Base-by-base conservation (phyloP, 2,113 vertebrate genomes). In the Lepus timidus region DNA sequence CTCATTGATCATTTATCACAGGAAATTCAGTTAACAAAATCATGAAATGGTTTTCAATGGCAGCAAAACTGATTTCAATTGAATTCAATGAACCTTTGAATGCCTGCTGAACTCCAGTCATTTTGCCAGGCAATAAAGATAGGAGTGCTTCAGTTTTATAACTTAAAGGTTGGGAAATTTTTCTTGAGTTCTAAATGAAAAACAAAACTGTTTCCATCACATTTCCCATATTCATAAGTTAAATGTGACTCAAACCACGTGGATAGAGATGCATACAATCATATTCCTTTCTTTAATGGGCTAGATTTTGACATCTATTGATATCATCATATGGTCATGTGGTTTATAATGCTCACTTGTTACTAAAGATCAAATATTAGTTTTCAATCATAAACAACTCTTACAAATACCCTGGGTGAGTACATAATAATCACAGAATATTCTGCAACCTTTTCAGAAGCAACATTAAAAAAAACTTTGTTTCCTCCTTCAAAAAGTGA, bases 11-110 rank as follows among this genome's bases (percentile, higher is more conserved):
- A 96, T 91, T 94, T 81, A 92, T 90, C 81, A 85, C 58, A 61
- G 25, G 13, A 83, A 9, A 51, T 76, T 92, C 49, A 86, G 79
- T 39, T 76, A 71, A 78, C 81, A 95, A 92, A 95, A 96, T 29
- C 88, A 84, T 89, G 81, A 92, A 95, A 90, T 67, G 55, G 39
- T 71, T 95, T 92, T 85, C 73, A 90, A 85, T 88, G 90, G n/a
- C 88, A 90, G 8, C 19, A 68, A 85, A 91, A 89, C n/a, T 79
- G 65, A 74, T 91, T 88, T 84, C 73, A 85, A 39, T 70, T 85
- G 55, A 88, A 93, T 75, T 82, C 39, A 79, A 75, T 68, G 95
- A 96, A 91, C 83, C 93, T 83, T 85, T 95, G 92, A 91, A 74
- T 74, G 78, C 13, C 64, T 94, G 31, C 17, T 55, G 61, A 17